A percentile compares a stretch with the other conserved stretches of the same genome.
phyloP scores from a whole-genome alignment of 2,888 invertebrate genomes.

The Hetaerina titia region DNA sequence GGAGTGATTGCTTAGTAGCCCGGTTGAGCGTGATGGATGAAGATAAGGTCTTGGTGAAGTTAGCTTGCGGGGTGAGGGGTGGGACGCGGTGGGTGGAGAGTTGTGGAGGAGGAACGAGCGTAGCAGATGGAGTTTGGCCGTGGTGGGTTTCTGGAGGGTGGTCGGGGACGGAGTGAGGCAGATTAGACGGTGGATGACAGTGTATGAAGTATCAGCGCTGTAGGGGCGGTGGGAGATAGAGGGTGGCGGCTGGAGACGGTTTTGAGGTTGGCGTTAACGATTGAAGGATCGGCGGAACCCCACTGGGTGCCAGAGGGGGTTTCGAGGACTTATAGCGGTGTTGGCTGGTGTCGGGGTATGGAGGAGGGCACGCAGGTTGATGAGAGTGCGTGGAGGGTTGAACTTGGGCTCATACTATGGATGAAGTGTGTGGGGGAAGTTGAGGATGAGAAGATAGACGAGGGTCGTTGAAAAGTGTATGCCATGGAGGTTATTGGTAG shows the following conservation, averaged over 20 bases:
- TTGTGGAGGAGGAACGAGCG: background rate
- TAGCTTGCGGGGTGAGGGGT: background rate
- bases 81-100: background rate
- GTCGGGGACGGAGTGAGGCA: background rate
- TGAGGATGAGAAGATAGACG: background rate
- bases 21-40: conserved; percentile 35
- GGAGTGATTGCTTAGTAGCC: conserved; percentile 24
- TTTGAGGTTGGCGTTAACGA: conserved; percentile 16
- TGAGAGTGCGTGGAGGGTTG: conserved; percentile 1
- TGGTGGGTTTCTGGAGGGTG: background rate
- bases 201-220: conserved; percentile 25
- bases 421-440: background rate
- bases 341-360: background rate
- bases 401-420: background rate
- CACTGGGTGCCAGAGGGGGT: background rate
- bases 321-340: background rate
- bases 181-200: conserved; percentile 58
- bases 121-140: background rate
- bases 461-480: background rate
- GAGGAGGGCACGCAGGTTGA: background rate
- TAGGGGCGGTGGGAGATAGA: background rate
- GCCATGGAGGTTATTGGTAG: background rate
- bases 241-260: background rate
- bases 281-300: background rate
- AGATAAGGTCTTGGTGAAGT: conserved; percentile 23